Percentiles rank a stretch among this genome's conserved stretches.
Conservation (phyloP, 2,888 invertebrate species). For the Eristalis pertinax region DNA sequence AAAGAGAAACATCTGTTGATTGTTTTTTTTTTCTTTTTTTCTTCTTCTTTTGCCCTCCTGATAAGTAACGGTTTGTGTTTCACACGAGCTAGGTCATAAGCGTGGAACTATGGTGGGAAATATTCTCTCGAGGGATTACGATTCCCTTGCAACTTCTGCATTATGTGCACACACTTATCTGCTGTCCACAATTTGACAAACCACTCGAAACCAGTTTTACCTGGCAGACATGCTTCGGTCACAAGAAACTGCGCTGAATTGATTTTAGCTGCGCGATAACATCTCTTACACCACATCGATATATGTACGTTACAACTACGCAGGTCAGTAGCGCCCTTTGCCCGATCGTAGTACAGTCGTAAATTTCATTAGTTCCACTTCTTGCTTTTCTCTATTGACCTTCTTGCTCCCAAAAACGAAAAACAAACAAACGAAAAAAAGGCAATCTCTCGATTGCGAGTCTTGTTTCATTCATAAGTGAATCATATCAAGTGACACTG, state of each 20-base stretch:
- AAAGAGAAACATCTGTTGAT: not conserved
- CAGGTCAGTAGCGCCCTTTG: not conserved
- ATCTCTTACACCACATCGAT: not conserved
- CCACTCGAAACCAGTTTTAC: not conserved
- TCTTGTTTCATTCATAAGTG: not conserved
- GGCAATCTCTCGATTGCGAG: not conserved
- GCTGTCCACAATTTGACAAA: too few species aligned
- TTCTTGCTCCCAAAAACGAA: not conserved
- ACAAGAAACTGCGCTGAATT: not conserved
- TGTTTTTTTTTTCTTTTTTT: not conserved
- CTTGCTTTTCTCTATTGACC: not conserved
- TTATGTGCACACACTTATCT: too few species aligned
- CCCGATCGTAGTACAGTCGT: not conserved
- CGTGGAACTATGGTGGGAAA: too few species aligned
- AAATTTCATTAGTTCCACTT: not conserved
- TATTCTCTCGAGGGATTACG: too few species aligned
- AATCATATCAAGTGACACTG: conserved; percentile 13
- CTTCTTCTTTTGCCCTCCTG: not conserved
- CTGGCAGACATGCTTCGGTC: not conserved
- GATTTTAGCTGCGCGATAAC: not conserved
- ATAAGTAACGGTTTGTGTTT: not conserved
- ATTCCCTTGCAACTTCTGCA: too few species aligned
- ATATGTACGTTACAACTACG: not conserved
- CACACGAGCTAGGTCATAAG: not conserved
- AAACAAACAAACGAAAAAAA: not conserved